Percentiles rank a stretch among this genome's conserved stretches.
phyloP scores from a whole-genome alignment of 2,888 invertebrate species.

The Diadromus collaris region DNA sequence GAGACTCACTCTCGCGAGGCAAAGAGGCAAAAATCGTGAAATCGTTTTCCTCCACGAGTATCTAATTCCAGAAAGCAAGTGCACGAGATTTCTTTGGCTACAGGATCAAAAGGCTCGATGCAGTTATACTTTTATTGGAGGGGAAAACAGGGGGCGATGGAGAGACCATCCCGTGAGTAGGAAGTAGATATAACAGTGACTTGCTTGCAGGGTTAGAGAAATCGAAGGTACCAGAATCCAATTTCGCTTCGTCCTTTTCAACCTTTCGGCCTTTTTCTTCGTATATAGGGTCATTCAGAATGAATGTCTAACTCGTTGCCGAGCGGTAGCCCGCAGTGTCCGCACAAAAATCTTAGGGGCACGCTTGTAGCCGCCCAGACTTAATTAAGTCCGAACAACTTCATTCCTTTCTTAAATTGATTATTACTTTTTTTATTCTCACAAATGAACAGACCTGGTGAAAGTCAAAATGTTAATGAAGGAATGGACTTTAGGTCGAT shows the following conservation, averaged over 20 bases:
- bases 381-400: too few relatives aligned
- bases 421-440: too few relatives aligned
- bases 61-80: constrained; percentile 60
- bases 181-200: constrained; percentile 10
- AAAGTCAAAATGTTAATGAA: too few relatives aligned
- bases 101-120: constrained; percentile 44
- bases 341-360: not conserved
- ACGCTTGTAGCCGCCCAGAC: not conserved
- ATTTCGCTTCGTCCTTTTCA: constrained; percentile 52
- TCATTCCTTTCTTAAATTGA: too few relatives aligned
- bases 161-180: not conserved
- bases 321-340: not conserved
- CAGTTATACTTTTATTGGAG: constrained; percentile 44
- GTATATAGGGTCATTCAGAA: constrained; percentile 10
- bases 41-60: constrained; percentile 63
- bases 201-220: constrained; percentile 22
- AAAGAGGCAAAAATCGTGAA: constrained; percentile 51
- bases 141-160: not conserved
- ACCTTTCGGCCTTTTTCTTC: constrained; percentile 43
- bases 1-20: not conserved
- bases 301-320: constrained; percentile 7
- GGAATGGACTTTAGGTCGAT: too few relatives aligned
- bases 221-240: constrained; percentile 53
- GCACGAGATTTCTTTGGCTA: constrained; percentile 23
- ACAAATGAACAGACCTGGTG: too few relatives aligned